Percentiles rank a stretch among this genome's conserved stretches.
Evolutionary conservation across 23 tunicate genomes (phyloP).

Genomic region (Trididemnum clinides): DNA sequence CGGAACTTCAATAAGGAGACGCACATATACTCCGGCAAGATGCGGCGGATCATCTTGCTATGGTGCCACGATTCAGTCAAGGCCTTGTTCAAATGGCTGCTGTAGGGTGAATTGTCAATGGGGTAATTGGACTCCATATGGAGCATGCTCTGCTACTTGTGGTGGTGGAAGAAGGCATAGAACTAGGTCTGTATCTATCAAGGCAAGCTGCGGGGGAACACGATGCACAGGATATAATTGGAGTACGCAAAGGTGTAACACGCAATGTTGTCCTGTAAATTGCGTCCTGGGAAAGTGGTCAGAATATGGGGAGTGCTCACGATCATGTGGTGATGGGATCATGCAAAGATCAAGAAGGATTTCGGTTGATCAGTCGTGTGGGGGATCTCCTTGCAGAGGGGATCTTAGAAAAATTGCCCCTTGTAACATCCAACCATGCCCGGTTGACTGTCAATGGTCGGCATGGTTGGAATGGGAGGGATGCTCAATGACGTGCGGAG

Average conservation of each 20-base stretch:
- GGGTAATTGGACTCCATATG: constrained; percentile 31
- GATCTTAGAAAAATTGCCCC: neutral
- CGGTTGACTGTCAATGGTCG: constrained; percentile 50
- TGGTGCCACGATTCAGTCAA: too few species aligned
- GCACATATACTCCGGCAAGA: neutral
- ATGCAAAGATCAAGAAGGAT: constrained; percentile 10
- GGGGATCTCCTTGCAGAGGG: constrained; percentile 27
- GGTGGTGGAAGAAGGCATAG: constrained; percentile 30
- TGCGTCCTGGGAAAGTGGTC: constrained; percentile 16
- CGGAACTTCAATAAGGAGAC: neutral
- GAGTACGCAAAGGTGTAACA: neutral
- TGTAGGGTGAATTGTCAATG: constrained; percentile 54
- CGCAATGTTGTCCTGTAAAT: constrained; percentile 29
- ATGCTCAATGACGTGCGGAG: constrained; percentile 52
- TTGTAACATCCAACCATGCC: constrained; percentile 50
- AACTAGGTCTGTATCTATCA: neutral
- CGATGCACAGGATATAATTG: constrained; percentile 9
- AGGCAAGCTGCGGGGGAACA: constrained; percentile 36
- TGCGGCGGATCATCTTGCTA: constrained; percentile 36
- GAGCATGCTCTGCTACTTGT: constrained; percentile 40
- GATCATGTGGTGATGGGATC: constrained; percentile 34
- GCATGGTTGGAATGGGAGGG: constrained; percentile 27
- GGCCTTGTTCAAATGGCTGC: too few species aligned
- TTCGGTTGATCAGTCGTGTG: neutral
- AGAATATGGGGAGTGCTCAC: constrained; percentile 13